Conservation (phyloP, 2,888 invertebrate genomes). For the Aethes cnicana region DNA sequence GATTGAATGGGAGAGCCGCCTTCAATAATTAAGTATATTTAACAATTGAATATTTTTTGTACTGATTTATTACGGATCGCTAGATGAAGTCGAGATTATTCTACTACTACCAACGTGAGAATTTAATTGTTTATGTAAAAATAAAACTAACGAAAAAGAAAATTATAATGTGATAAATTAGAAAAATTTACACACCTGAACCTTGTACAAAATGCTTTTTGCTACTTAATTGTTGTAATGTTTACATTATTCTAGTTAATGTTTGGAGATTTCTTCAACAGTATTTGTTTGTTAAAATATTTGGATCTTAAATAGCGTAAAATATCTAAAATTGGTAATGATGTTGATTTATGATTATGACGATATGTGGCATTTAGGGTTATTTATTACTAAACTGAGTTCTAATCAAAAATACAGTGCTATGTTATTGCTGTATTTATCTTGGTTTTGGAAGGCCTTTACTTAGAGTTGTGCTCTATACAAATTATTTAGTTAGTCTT, state of each 20-base stretch:
- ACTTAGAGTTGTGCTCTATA: neutral
- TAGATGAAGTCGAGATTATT: no score
- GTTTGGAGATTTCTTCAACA: constrained; percentile 9
- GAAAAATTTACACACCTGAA: constrained; percentile 31
- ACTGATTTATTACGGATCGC: no score
- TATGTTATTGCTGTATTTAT: no score
- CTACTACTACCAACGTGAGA: no score
- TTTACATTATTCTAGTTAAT: constrained; percentile 25
- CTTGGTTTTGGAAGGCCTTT: neutral
- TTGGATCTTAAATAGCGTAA: neutral
- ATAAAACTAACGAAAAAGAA: neutral
- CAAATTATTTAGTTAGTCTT: constrained; percentile 9
- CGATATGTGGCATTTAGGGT: no score
- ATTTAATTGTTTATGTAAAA: constrained; percentile 5
- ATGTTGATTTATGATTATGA: neutral
- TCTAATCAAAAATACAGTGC: no score
- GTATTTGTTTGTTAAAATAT: neutral
- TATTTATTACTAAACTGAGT: no score
- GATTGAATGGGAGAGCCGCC: no score
- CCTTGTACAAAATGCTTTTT: constrained; percentile 33
- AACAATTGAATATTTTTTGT: no score
- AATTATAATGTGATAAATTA: constrained; percentile 29
- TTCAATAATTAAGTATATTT: no score
- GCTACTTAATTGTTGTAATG: constrained; percentile 14
- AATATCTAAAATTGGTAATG: neutral